Conservation (phyloP, 2,113 vertebrate genomes). For the Macaca nemestrina region DNA sequence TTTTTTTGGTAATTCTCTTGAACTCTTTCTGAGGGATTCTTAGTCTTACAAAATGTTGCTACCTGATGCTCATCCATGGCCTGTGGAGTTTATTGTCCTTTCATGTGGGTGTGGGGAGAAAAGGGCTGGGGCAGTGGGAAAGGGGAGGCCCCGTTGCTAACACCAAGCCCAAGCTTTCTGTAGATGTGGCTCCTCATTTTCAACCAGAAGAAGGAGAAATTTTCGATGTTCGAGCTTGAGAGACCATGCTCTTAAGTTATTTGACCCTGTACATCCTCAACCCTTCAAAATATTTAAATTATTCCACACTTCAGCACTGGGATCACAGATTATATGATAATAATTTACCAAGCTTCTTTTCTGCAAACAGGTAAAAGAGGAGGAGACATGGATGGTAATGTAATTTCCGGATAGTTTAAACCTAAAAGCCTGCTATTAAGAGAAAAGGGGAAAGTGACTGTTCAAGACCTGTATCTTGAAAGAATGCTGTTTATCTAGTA, state of each 20-base stretch:
- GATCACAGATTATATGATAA: not conserved
- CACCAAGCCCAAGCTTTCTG: not conserved
- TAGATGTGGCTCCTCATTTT: constrained; percentile 32
- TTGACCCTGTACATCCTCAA: not conserved
- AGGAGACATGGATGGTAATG: not conserved
- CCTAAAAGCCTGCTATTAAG: not conserved
- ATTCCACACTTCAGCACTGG: constrained; percentile 29
- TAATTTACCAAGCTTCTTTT: constrained; percentile 24
- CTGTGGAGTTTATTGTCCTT: not conserved
- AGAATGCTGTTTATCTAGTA: constrained; percentile 6
- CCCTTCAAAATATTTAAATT: constrained; percentile 32
- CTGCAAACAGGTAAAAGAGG: not conserved
- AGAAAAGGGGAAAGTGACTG: not conserved
- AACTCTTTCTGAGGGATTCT: not conserved
- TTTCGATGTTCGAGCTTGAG: constrained; percentile 14
- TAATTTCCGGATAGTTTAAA: not conserved
- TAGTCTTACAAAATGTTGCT: not conserved
- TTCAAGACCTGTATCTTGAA: not conserved
- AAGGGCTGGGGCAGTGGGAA: accelerated
- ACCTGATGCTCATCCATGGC: not conserved
- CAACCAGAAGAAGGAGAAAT: constrained; percentile 3
- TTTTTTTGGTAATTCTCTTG: not conserved
- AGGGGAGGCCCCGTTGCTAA: not conserved
- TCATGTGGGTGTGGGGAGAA: not conserved
- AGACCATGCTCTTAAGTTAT: not conserved